Base-by-base conservation (phyloP, 2,888 invertebrate species). In the Trypoxylon attenuatum region DNA sequence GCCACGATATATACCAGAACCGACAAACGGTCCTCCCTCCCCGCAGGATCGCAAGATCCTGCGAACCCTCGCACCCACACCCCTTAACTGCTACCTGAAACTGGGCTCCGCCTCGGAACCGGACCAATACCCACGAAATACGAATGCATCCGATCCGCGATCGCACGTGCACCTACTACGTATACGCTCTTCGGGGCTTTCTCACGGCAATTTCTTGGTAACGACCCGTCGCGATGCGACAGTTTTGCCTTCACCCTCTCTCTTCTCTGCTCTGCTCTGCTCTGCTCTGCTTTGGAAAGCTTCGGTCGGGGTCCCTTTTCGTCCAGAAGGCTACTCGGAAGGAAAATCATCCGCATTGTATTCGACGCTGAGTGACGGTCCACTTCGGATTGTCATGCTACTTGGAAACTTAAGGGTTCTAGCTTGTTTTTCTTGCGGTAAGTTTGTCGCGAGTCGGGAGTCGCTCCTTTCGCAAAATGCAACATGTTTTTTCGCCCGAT, bases 141-240 rank as follows among this genome's bases (percentile, higher is more conserved):
- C 33, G 33, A 13, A 4, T 4, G 4, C 33, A 13, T 13, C 33
- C 33, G 13, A 33, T 33, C 33, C 33, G 33, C 33, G 33, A 13
- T 2, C 10, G 61, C 64, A 64, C 72, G 70, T 56, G 65, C 60
- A 68, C 50, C 54, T 61, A 56, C 19, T 53, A 49, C 29, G 56
- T 49, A 51, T 59, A 45, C 45, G 53, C 46, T 39, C 41, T 38
- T 50, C n/a, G n/a, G n/a, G n/a, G n/a, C 41, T 75, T 76, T 76
- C 76, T 76, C 76, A 76, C 76, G 76, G 52, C 62, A 60, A 66
- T 76, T 71, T 59, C 29, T 46, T 25, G 50, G 52, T 49, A 45
- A 45, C 63, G 49, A 62, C 42, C 55, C 43, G 21, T 63, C 25
- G 57, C 43, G 23, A 49, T 46, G 13, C 38, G 13, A 55, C 33